Evolutionary conservation across 92 coral and sea anemone genomes (phyloP).

Genomic region (Epizoanthus stellaris): DNA sequence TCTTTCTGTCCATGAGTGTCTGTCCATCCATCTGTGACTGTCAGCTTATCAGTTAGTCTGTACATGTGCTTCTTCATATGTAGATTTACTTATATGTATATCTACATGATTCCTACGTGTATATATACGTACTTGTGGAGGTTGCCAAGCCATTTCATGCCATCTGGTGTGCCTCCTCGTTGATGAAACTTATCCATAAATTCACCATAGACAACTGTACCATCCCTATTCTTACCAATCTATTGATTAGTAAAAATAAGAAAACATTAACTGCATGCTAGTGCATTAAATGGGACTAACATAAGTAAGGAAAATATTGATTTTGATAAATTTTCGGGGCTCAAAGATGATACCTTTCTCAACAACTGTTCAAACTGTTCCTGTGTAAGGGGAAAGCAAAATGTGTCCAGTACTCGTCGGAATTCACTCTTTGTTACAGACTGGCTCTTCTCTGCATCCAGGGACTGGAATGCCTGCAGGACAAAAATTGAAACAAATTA

Average conservation of each 20-base stretch:
- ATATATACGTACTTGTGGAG: constrained; percentile 70
- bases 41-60: too few relatives aligned
- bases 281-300: neutral
- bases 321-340: too few relatives aligned
- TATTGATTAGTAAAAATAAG: neutral
- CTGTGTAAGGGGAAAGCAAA: constrained; percentile 85
- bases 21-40: too few relatives aligned
- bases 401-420: constrained; percentile 80
- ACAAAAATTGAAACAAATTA: neutral
- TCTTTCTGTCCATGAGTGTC: too few relatives aligned
- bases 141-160: constrained; percentile 68
- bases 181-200: constrained; percentile 84
- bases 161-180: constrained; percentile 87
- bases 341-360: constrained; percentile 68
- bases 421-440: constrained; percentile 92
- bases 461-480: constrained; percentile 82
- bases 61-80: too few relatives aligned
- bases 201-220: constrained; percentile 80
- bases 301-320: too few relatives aligned
- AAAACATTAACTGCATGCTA: neutral
- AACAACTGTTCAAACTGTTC: constrained; percentile 84
- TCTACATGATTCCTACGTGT: too few relatives aligned
- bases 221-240: constrained; percentile 88
- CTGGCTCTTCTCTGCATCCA: constrained; percentile 81
- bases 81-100: too few relatives aligned